Evolutionary conservation across 1,140 invertebrate species (phyloP), one percentile per base, ranked within the genome.

Genomic region (Drusus annulatus): DNA sequence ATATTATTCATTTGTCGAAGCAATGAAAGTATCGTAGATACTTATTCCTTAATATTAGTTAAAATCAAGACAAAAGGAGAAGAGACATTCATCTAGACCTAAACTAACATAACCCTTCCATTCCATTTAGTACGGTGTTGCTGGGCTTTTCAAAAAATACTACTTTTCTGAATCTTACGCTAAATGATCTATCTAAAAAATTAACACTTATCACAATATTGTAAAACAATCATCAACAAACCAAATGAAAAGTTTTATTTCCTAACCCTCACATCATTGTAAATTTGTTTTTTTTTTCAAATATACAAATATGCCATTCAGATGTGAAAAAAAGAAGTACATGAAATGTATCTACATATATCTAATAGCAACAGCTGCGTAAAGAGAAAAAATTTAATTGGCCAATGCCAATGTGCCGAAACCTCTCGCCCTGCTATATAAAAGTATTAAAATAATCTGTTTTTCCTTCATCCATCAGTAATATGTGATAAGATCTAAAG

Each of bases 1-100:
- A 79, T 79, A 79, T 79, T 58, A 71, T 52, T 79, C 50, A 71
- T 71, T 58, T 65, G 23, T 73, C 77, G 71, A 79, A 79, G 62
- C 65, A 71, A 45, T 50, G 25, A 28, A 51, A 76, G 36, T 71
- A 79, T 62, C 28, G 28, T 54, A 78, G 45, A 68, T 68, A 51
- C 76, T 52, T 23, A 71, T 56, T n/a, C 16, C 52, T 58, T 71
- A 79, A n/a, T 54, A 54, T 74, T 56, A 56, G 23, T 75, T 56
- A 56, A 75, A 56, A n/a, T 8, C 56, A 31, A 54, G 45, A 73
- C 51, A 17, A 73, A 28, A 31, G 58, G 31, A 75, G 54, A 71
- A 69, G 68, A 71, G 36, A 51, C 17, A 50, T 71, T 45, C 10
- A 45, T 45, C 36, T 45, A 45, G 36, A 45, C 36, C 36, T 45